Base-by-base conservation (phyloP, 2,797 vertebrate genomes). In the Odontamblyopus rebecca region DNA sequence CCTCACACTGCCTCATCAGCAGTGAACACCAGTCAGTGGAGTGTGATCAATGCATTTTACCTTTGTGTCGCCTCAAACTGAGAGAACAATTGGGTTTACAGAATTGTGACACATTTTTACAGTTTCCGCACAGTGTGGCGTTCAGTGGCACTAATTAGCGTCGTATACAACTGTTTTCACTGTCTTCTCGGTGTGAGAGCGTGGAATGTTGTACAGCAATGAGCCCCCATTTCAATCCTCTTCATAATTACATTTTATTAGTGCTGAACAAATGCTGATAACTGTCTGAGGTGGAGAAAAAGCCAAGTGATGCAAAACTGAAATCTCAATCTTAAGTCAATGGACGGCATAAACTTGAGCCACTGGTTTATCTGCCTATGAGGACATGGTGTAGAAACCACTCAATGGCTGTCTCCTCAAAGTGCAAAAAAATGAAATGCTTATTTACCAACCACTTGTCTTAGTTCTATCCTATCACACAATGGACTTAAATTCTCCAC, bases 81-180 rank as follows among this genome's bases (percentile, higher is more conserved):
- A 53, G 65, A 67, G 65, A 67, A 67, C 65, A 67, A 67, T 76
- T 56, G n/a, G n/a, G 70, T 75, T 72, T 67, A 51, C 41, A 67
- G 35, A 67, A 71, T 62, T 54, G 74, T 59, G 70, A 79, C 72
- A 64, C 65, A n/a, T 54, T 70, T 73, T 60, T 80, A 75, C 75
- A 80, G 66, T 63, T 57, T 64, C 69, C 57, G 60, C 81, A 61
- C 70, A 56, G 66, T 44, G 54, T 63, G 69, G 41, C 7, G 38
- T 67, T 68, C 63, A 57, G 69, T 30, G 41, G 72, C 60, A 30
- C 56, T 50, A 66, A 77, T 71, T 63, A 73, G 59, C 62, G 60
- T 64, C 18, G 38, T 35, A 23, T 67, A 61, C 32, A 71, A 70
- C 50, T 44, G 70, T 60, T 66, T 48, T 67, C 0, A 15, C 60